A percentile compares a stretch with the other conserved stretches of the same genome.
Evolutionary conservation across 1,140 invertebrate species (phyloP).

Genomic region (Zaprionus capensis): DNA sequence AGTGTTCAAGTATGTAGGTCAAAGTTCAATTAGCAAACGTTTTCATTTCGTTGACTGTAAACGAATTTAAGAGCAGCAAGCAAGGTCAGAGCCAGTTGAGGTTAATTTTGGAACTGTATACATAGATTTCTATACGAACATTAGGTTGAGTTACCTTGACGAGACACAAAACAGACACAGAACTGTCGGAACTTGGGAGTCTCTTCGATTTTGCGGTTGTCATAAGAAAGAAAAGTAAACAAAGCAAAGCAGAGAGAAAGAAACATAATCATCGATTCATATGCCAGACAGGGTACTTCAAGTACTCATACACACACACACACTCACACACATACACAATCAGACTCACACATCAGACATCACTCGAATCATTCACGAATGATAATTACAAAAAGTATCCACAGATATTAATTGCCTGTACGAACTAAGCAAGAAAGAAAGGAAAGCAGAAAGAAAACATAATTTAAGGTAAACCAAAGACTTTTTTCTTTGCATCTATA

Average conservation of each 20-base stretch:
- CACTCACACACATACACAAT: slow-evolving; percentile 27
- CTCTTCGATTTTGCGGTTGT: neutral
- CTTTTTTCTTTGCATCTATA: slow-evolving; percentile 80
- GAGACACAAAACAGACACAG: neutral
- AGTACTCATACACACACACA: slow-evolving; percentile 29
- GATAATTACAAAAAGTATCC: slow-evolving; percentile 61
- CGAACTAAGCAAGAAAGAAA: slow-evolving; percentile 53
- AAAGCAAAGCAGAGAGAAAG: slow-evolving; percentile 4
- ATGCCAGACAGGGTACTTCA: slow-evolving; percentile 15
- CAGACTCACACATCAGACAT: slow-evolving; percentile 23
- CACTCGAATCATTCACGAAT: slow-evolving; percentile 41
- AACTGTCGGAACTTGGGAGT: slow-evolving; percentile 31
- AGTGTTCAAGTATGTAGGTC: neutral
- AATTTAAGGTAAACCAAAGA: slow-evolving; percentile 82
- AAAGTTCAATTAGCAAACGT: slow-evolving; percentile 2
- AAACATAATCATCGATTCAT: slow-evolving; percentile 47
- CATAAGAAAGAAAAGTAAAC: slow-evolving; percentile 16
- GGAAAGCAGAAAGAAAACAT: slow-evolving; percentile 20
- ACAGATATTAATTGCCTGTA: slow-evolving; percentile 73
- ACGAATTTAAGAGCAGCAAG: neutral
- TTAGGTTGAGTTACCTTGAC: neutral
- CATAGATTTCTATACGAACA: neutral
- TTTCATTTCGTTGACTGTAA: neutral
- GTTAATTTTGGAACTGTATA: slow-evolving; percentile 1
- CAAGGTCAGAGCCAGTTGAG: neutral